Percentiles rank a stretch among this genome's conserved stretches.
Conservation (phyloP, 2,113 vertebrate species). For the Corvus moneduloides region DNA sequence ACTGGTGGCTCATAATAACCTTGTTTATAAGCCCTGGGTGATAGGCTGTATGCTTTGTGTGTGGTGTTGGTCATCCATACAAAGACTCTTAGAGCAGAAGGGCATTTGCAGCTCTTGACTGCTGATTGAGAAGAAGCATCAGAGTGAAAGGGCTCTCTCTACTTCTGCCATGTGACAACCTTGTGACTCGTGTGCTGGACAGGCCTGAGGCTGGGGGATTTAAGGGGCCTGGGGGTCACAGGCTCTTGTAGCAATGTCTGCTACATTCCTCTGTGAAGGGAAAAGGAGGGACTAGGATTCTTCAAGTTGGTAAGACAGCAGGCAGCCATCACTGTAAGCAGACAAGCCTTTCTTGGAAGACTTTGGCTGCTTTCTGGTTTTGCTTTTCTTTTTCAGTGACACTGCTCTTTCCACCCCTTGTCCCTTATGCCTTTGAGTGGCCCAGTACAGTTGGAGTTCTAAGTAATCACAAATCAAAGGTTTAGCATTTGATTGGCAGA, state of each 20-base stretch:
- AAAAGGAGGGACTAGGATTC: neutral
- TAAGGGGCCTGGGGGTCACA: neutral
- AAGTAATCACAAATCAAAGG: neutral
- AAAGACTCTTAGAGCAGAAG: neutral
- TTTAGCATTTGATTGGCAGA: neutral
- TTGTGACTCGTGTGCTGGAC: neutral
- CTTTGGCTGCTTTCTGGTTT: neutral
- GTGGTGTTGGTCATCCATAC: neutral
- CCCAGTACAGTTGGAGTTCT: neutral
- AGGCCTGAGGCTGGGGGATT: neutral
- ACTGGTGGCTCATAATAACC: neutral
- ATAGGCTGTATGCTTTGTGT: neutral
- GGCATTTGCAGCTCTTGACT: neutral
- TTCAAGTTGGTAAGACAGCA: neutral
- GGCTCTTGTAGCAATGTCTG: neutral
- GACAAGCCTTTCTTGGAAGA: neutral
- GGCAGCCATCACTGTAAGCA: neutral
- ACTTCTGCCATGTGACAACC: neutral
- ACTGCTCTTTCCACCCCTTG: neutral
- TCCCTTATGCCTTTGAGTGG: neutral
- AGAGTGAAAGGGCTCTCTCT: neutral
- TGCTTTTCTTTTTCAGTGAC: neutral
- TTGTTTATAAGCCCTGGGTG: neutral
- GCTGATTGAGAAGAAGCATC: neutral
- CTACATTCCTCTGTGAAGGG: neutral